Base-by-base conservation (phyloP, 2,797 vertebrate genomes). In the Silurus lanzhouensis region DNA sequence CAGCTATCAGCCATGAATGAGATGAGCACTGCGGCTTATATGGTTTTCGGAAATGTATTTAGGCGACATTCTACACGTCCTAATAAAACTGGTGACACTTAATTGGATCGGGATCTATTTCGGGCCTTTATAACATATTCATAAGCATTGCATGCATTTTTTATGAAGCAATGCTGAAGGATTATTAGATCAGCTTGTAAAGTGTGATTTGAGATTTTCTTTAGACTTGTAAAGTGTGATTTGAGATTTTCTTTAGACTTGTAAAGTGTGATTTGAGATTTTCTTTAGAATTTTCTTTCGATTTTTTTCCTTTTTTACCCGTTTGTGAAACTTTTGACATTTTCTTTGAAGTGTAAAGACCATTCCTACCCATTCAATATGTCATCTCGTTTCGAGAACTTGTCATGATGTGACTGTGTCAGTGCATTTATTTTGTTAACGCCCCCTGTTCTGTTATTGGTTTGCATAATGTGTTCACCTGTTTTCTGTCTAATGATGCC, bases 1-100 rank as follows among this genome's bases (percentile, higher is more conserved):
- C 66, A 57, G 60, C 74, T 61, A 86, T 81, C 80, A 89, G 67
- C 44, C 83, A 57, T 12, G 70, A 75, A 83, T 71, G 78, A 83
- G 58, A 79, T 14, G 31, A 46, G 31, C 2, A n/a, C 31, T 38
- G 17, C 2, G 57, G 25, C 72, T 55, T 55, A 17, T 7, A 2
- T 55, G 20, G n/a, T 20, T 77, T 60, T 77, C 19, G 5, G 15
- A 9, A 31, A 63, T 38, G n/a, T 38, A 19, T 80, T 64, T 46
- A 64, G 60, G 38, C 46, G 77, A 79, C 31, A 15, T 80, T 46
- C 46, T 58, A 75, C 31, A 46, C 15, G 60, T 48, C 77, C 60
- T 80, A 80, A 80, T 80, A 80, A 80, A 80, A 80, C n/a, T 5
- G 60, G 60, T 64, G 58, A 80, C 77, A 77, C 75, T 77, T 60